Evolutionary conservation across 2,113 vertebrate genomes (phyloP).

Genomic region (Gallinago paraguaiae): DNA sequence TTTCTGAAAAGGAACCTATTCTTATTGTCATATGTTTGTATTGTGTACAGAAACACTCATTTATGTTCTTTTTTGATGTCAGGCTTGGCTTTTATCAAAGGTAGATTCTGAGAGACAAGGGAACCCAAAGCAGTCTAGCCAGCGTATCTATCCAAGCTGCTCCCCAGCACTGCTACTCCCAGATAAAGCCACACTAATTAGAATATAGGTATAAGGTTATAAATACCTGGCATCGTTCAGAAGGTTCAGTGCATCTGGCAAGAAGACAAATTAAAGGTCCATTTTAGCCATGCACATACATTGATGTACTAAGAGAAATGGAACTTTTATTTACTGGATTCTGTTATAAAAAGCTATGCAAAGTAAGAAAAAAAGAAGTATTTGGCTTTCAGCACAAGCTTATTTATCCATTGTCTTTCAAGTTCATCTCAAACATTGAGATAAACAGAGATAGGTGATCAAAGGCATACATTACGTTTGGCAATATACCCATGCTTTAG

Average conservation of each 20-base stretch:
- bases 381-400: neutral
- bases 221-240: neutral
- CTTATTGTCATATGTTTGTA: neutral
- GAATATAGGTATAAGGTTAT: neutral
- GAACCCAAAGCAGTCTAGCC: neutral
- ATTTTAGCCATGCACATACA: neutral
- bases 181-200: neutral
- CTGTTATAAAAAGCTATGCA: neutral
- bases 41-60: neutral
- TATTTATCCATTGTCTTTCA: slow-evolving; percentile 49
- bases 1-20: neutral
- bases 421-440: slow-evolving; percentile 34
- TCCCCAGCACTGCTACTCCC: neutral
- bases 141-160: neutral
- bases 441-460: slow-evolving; percentile 50
- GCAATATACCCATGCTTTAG: neutral
- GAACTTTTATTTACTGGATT: neutral
- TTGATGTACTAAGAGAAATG: neutral
- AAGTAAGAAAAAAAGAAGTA: neutral
- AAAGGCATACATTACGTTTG: neutral
- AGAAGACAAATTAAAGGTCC: neutral
- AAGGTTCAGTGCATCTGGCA: neutral
- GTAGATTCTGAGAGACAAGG: neutral
- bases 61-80: neutral
- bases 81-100: neutral